These are phyloP conservation scores for Lepidotrigona ventralis DNA, from an alignment of 1,140 invertebrate genomes.

Conservation along the genomic window DNA sequence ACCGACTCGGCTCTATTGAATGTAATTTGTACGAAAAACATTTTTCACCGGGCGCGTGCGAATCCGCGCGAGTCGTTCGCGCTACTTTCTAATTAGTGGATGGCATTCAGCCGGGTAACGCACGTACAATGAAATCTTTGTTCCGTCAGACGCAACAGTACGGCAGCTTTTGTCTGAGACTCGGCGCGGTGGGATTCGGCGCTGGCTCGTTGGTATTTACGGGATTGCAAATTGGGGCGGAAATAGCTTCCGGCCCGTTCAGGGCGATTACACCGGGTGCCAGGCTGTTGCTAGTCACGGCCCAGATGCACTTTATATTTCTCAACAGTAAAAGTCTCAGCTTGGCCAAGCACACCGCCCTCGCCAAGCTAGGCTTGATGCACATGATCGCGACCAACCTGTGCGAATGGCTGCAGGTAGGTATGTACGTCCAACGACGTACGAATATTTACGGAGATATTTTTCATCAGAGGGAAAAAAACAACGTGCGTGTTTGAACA, in stretches of 20 bases:
- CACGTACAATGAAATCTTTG: slow-evolving; percentile 37
- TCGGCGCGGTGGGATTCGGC: slow-evolving; percentile 89
- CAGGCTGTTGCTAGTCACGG: slow-evolving; percentile 82
- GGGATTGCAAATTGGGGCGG: slow-evolving; percentile 84
- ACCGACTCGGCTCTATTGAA: neutral
- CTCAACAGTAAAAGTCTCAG: slow-evolving; percentile 84
- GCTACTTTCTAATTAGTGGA: slow-evolving; percentile 9
- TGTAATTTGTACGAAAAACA: neutral
- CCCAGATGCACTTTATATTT: slow-evolving; percentile 86
- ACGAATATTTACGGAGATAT: neutral
- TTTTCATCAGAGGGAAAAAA: neutral
- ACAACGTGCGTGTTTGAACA: neutral
- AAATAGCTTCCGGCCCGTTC: slow-evolving; percentile 80
- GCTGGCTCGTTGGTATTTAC: slow-evolving; percentile 85
- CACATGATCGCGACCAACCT: slow-evolving; percentile 92
- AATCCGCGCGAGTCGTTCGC: neutral
- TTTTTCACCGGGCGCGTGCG: neutral
- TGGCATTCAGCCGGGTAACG: neutral
- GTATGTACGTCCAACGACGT: neutral
- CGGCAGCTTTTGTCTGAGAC: slow-evolving; percentile 89
- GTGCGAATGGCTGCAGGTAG: slow-evolving; percentile 89
- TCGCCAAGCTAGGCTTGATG: slow-evolving; percentile 90
- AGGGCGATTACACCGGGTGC: slow-evolving; percentile 81
- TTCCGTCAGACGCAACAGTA: slow-evolving; percentile 82
- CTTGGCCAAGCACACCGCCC: slow-evolving; percentile 82